Conservation (phyloP, 2,888 invertebrate species). For the Drosophila neotestacea region DNA sequence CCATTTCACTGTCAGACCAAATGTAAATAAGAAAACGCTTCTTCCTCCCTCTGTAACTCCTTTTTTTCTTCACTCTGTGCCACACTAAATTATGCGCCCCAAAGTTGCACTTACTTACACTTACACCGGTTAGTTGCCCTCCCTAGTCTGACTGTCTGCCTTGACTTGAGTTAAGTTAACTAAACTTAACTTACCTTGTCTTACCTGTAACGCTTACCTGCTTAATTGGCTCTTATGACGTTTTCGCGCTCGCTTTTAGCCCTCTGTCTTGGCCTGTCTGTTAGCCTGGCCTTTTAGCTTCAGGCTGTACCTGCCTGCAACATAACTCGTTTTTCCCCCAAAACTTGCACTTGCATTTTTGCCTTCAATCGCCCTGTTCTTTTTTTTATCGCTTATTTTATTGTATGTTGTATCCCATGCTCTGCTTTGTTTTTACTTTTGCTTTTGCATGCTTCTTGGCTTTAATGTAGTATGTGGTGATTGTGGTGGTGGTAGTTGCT, state of each 20-base stretch:
- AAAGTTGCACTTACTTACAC: conserved; percentile 26
- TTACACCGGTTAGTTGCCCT: conserved; percentile 6
- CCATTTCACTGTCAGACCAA: conserved; percentile 43
- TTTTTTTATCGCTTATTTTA: conserved; percentile 8
- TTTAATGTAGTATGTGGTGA: conserved; percentile 26
- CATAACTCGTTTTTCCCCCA: conserved; percentile 64
- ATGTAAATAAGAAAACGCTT: conserved; percentile 66
- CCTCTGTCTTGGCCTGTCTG: conserved; percentile 13
- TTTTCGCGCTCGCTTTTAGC: conserved; percentile 65
- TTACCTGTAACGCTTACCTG: conserved; percentile 69
- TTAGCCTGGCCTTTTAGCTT: conserved; percentile 16
- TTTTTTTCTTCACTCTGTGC: not conserved
- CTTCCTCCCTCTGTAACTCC: conserved; percentile 15
- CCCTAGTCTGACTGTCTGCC: conserved; percentile 38
- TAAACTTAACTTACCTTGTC: conserved; percentile 1
- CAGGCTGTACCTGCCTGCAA: conserved; percentile 46
- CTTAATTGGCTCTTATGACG: conserved; percentile 81
- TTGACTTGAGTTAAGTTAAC: not conserved
- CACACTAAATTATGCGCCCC: conserved; percentile 25
- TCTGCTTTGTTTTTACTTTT: conserved; percentile 16
- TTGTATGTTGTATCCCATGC: conserved; percentile 2
- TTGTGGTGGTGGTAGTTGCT: conserved; percentile 24
- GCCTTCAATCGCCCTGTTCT: conserved; percentile 23
- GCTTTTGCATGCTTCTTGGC: conserved; percentile 65
- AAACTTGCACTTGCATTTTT: conserved; percentile 56